A percentile compares a stretch with the other conserved stretches of the same genome.
These are phyloP conservation scores for Danionella cerebrum DNA, from an alignment of 2,113 vertebrate genomes.

Conservation along the genomic window DNA sequence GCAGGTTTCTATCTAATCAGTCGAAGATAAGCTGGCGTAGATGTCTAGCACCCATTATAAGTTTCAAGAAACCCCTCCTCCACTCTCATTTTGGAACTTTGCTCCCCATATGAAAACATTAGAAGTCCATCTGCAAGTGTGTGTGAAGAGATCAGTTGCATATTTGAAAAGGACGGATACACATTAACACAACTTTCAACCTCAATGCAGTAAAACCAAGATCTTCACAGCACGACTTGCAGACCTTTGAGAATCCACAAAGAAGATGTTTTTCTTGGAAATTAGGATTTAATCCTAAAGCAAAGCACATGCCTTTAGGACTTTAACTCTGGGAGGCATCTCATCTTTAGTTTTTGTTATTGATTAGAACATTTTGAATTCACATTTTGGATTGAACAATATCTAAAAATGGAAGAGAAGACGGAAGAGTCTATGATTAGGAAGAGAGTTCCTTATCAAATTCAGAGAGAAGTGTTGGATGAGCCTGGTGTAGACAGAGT, in stretches of 20 bases:
- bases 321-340: not conserved
- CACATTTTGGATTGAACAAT: not conserved
- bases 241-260: not conserved
- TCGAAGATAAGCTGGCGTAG: conserved; percentile 9
- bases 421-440: conserved; percentile 35
- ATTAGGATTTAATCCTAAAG: not conserved
- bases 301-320: not conserved
- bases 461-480: conserved; percentile 58
- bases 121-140: not conserved
- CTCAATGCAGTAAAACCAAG: not conserved
- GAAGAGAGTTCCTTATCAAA: conserved; percentile 38
- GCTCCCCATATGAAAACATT: conserved; percentile 9
- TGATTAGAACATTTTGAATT: not conserved
- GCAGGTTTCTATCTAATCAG: conserved; percentile 12
- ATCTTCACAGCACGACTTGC: not conserved
- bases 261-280: not conserved
- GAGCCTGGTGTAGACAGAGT: conserved; percentile 52
- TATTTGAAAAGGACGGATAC: conserved; percentile 20
- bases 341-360: not conserved
- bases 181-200: conserved; percentile 26
- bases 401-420: not conserved
- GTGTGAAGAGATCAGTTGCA: not conserved
- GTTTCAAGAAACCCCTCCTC: not conserved
- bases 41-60: not conserved
- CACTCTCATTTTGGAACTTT: conserved; percentile 31